Conservation (phyloP, 1,140 invertebrate species). For the Venustaconcha ellipsiformis region DNA sequence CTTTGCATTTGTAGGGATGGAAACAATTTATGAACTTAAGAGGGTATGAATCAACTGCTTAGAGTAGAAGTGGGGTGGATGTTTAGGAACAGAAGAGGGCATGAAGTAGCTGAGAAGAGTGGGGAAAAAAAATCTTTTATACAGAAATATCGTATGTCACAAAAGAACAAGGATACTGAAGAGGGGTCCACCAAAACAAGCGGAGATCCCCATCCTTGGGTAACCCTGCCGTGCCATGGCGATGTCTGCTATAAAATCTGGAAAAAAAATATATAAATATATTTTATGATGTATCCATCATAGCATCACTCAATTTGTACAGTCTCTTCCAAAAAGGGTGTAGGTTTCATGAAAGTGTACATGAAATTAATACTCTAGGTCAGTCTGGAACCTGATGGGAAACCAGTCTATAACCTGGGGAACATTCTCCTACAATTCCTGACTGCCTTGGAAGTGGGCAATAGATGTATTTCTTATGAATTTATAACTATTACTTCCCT, state of each 20-base stretch:
- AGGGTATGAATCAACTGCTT: too few species aligned
- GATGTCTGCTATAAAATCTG: slow-evolving; percentile 78
- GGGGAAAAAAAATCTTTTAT: too few species aligned
- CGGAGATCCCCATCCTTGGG: slow-evolving; percentile 78
- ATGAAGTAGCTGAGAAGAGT: too few species aligned
- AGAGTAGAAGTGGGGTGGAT: too few species aligned
- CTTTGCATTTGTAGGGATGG: too few species aligned
- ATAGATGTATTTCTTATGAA: too few species aligned
- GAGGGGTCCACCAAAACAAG: slow-evolving; percentile 80
- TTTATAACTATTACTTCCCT: too few species aligned
- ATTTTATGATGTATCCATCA: neutral
- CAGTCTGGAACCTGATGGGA: neutral
- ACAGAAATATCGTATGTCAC: neutral
- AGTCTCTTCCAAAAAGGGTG: neutral
- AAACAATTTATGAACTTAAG: too few species aligned
- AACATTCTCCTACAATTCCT: neutral
- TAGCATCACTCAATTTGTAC: neutral
- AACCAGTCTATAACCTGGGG: neutral
- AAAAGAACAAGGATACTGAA: slow-evolving; percentile 73
- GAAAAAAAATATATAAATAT: slow-evolving; percentile 30
- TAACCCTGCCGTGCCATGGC: slow-evolving; percentile 76
- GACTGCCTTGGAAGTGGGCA: neutral
- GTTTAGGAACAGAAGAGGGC: too few species aligned
- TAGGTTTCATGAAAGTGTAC: too few species aligned
- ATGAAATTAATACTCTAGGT: neutral